phyloP scores from a whole-genome alignment of 35 echinoderm and acorn worm genomes.

The Chiridota heheva region DNA sequence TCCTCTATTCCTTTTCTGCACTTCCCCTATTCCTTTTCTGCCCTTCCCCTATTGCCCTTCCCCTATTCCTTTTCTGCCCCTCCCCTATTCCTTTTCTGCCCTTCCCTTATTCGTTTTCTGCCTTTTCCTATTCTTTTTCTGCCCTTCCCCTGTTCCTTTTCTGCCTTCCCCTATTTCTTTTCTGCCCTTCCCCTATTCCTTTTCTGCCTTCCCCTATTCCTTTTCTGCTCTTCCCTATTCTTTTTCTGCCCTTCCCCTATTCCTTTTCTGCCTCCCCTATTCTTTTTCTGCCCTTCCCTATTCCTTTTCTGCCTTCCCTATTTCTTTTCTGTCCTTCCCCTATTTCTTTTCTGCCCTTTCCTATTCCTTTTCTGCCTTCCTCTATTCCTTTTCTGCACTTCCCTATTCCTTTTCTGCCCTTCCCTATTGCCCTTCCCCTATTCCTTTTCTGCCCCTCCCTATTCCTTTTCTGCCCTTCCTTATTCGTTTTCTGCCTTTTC shows the following conservation, averaged over 20 bases:
- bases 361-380: not conserved
- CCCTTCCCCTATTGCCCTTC: not conserved
- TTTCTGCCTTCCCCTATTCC: slow-evolving; percentile 5
- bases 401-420: not conserved
- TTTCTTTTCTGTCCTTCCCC: not conserved
- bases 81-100: slow-evolving; percentile 18
- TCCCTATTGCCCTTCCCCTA: not conserved
- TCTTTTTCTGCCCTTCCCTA: not conserved
- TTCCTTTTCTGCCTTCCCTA: not conserved
- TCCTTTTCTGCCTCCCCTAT: slow-evolving; percentile 22
- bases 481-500: not conserved
- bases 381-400: not conserved
- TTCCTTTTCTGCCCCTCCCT: not conserved
- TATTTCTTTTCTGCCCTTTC: not conserved
- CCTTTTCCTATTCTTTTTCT: not conserved
- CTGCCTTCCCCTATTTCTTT: not conserved
- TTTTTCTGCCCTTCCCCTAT: not conserved
- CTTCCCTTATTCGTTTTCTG: not conserved
- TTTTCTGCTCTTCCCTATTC: not conserved
- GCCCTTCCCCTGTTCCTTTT: not conserved
- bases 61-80: not conserved
- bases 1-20: too few species aligned
- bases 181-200: not conserved
- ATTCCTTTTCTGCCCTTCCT: too few species aligned
- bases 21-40: too few species aligned